Base-by-base conservation (phyloP, 2,888 invertebrate genomes). In the Sisyra nigra region DNA sequence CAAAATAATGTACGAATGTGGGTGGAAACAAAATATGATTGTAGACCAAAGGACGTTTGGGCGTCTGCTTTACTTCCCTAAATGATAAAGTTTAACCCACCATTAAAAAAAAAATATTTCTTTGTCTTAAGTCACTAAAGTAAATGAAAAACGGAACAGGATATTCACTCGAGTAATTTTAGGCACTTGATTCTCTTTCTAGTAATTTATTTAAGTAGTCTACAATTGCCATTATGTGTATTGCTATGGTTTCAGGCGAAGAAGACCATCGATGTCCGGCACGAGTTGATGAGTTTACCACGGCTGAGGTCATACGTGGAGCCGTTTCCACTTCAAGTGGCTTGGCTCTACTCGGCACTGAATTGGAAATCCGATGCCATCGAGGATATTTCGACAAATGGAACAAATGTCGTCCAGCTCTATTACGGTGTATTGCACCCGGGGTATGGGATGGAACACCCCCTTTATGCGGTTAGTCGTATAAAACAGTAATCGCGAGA, bases 401-500 rank as follows among this genome's bases (percentile, higher is more conserved):
- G 13, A 49, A 54, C 1, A 60, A 60, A 3, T 64, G 64, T 44
- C 53, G 55, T 41, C 50, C 55, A 13, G 48, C 57, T 3, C 55
- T 53, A 41, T 48, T 64, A 38, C 54, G 54, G 40, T 65, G 65
- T 46, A 49, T 54, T 9, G 54, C 53, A 18, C 40, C 40, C n/a
- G 63, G 63, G 5, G 50, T 51, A 42, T 65, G 65, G 65, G 50
- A 55, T 37, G 65, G 63, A 34, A 48, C 49, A 15, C 47, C 55
- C 32, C 64, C 64, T 5, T 53, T 50, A 48, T 65, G 64, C 48
- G 60, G 65, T 64, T 24, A 7, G 24, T 24, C 24, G 7, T 3
- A 24, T 5, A 24, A 24, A 24, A 24, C 7, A 7, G 24, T 7
- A 24, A n/a, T n/a, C n/a, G n/a, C n/a, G n/a, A n/a, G n/a, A 54